Evolutionary conservation across 2,797 vertebrate genomes (phyloP), one percentile per base, ranked within the genome.

Genomic region (Acanthurus tractus): DNA sequence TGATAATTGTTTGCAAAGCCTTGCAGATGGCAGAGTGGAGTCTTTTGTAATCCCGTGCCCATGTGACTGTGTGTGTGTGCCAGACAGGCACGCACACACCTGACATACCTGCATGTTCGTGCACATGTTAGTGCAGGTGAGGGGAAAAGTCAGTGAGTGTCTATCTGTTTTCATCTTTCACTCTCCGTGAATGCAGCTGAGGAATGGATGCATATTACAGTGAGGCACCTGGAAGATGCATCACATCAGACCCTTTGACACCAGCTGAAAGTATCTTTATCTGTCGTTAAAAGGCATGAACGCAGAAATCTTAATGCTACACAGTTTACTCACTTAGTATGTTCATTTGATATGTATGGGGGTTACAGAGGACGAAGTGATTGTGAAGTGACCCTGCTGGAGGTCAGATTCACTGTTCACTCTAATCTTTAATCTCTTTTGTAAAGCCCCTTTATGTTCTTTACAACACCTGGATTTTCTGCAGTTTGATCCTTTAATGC

Each of bases 401-500:
- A 82, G 70, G 74, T 78, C 64, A 76, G 70, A 84, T 82, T 59
- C 56, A 69, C 62, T 1, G n/a, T 61, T 72, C 46, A 50, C 70
- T 79, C 65, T 74, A 54, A 81, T 79, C 82, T 77, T 63, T 84
- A 79, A 82, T 88, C 83, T 78, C 13, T 64, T 78, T 70, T 52
- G 63, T 58, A 49, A 63, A 50, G 56, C n/a, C 61, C 64, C 52
- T 72, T 70, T 73, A 54, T 59, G 50, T 54, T 72, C 68, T 49
- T 56, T 40, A 68, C 44, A 49, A 70, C 71, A 71, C 58, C 63
- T 65, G 46, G 23, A 70, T 83, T 61, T 46, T 65, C n/a, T 63
- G 15, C 61, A 14, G 4, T 57, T 74, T 62, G 46, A 50, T 17
- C 20, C 64, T 82, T 67, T 71, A 46, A 63, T 72, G 72, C 68